phyloP scores from a whole-genome alignment of 1,140 invertebrate genomes.

The Steinernema khuongi region DNA sequence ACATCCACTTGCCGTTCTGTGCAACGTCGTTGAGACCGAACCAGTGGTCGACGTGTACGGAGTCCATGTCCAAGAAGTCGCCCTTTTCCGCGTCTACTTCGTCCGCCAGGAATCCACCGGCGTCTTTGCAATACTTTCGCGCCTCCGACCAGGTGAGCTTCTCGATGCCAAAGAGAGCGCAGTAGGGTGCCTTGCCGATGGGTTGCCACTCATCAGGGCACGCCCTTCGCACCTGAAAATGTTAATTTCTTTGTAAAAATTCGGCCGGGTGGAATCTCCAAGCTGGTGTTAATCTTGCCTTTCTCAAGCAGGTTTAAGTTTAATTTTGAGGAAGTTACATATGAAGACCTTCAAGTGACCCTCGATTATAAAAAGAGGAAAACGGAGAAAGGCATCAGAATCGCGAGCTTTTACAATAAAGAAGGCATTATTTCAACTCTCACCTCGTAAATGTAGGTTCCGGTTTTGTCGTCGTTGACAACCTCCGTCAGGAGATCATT shows the following conservation, averaged over 20 bases:
- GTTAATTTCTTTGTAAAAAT: too few relatives aligned
- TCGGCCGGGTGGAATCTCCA: too few relatives aligned
- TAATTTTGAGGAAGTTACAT: too few relatives aligned
- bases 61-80: conserved; percentile 2
- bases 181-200: conserved; percentile 23
- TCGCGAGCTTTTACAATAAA: too few relatives aligned
- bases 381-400: too few relatives aligned
- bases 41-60: neutral
- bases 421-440: too few relatives aligned
- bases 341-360: too few relatives aligned
- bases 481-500: neutral
- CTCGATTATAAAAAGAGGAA: too few relatives aligned
- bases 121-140: conserved; percentile 15
- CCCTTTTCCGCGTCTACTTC: conserved; percentile 25
- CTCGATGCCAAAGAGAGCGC: neutral
- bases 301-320: too few relatives aligned
- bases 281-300: too few relatives aligned
- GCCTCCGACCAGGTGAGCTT: conserved; percentile 23
- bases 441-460: neutral
- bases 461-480: neutral
- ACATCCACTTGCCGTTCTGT: conserved; percentile 1
- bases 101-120: conserved; percentile 34
- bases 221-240: neutral
- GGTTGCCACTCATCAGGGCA: conserved; percentile 29
- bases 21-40: neutral